Base-by-base conservation (phyloP, 2,888 invertebrate genomes). In the Trissonchulus sp. region DNA sequence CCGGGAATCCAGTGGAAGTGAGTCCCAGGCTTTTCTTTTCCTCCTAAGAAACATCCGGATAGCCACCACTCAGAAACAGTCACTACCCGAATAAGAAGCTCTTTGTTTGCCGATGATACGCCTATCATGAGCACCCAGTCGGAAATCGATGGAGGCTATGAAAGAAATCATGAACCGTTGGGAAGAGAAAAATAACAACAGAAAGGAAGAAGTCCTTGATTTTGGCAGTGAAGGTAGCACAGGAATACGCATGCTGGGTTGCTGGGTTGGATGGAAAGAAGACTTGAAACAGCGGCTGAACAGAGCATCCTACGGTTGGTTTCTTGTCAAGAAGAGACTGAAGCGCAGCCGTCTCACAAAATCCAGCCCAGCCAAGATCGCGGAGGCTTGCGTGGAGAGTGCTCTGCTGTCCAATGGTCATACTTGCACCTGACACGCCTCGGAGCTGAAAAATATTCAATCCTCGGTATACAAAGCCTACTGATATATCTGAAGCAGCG, bases 261-360 rank as follows among this genome's bases (percentile, higher is more conserved):
- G 65, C 65, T 65, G 65, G 65, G 31, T 65, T 15, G 65, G 65
- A 8, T 65, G 65, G 65, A 65, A 65, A 34, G 65, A 65, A n/a
- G 65, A 65, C 31, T 8, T 65, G 65, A 65, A 65, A n/a, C 65
- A 65, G 31, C 65, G 65, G 18, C 8, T 65, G 65, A 65, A 30
- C 15, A 8, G 65, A 34, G 65, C 65, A 65, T 65, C 65, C 8
- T 15, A n/a, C 31, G 8, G 8, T 34, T 65, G 65, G 65, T 65
- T 65, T 34, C 18, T 15, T 30, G 65, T 65, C 65, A 65, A 65
- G 34, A 65, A n/a, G 65, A 30, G 65, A 3, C 65, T 65, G n/a
- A 65, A 65, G 65, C 65, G 34, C 65, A 65, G 8, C 15, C 65
- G 65, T 8, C 65, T 65, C 31, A 30, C 65, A 3, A 65, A 65